A percentile compares a stretch with the other conserved stretches of the same genome.
phyloP scores from a whole-genome alignment of 64 coral and sea anemone genomes.

The Acropora yongei region DNA sequence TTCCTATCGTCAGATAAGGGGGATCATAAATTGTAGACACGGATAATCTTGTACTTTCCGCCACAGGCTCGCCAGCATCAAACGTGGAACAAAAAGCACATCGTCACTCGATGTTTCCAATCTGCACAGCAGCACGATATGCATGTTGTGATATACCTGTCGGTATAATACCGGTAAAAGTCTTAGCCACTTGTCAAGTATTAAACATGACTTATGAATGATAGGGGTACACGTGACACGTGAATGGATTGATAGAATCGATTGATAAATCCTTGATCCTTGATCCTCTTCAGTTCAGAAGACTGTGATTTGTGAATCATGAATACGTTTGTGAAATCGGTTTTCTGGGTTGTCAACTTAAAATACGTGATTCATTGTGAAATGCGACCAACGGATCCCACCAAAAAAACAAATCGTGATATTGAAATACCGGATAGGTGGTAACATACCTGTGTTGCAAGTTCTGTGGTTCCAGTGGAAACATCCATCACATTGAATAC shows the following conservation, averaged over 20 bases:
- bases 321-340: too few relatives aligned
- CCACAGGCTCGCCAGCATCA: not conserved
- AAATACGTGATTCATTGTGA: too few relatives aligned
- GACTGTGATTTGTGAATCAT: too few relatives aligned
- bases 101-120: not conserved
- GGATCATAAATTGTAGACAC: not conserved
- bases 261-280: too few relatives aligned
- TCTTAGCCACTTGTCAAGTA: not conserved
- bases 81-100: not conserved
- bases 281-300: too few relatives aligned
- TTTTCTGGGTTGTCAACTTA: too few relatives aligned
- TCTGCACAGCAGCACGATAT: constrained; percentile 13
- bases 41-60: not conserved
- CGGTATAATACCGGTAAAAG: not conserved
- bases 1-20: too few relatives aligned
- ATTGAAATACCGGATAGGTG: not conserved
- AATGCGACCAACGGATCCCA: too few relatives aligned
- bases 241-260: too few relatives aligned
- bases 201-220: not conserved
- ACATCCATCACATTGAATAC: constrained; percentile 17
- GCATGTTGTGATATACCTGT: constrained; percentile 3
- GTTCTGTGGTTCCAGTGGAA: constrained; percentile 24
- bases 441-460: constrained; percentile 2
- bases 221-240: too few relatives aligned
- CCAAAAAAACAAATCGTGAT: not conserved